Evolutionary conservation across 2,888 invertebrate genomes (phyloP).

Genomic region (Agrochola litura): DNA sequence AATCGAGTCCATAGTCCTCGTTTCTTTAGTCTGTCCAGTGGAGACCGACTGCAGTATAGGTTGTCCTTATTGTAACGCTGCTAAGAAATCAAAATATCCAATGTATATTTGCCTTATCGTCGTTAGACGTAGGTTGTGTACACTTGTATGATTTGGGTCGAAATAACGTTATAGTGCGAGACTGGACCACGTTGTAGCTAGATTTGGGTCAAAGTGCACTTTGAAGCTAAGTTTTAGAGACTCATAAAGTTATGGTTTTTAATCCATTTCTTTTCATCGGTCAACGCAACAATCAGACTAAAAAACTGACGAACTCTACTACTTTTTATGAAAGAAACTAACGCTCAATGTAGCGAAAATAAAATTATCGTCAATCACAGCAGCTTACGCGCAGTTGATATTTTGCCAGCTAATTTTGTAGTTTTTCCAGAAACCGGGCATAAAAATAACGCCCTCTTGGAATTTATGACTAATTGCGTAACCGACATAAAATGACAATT

Average conservation of each 20-base stretch:
- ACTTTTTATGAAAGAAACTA: background rate
- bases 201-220: background rate
- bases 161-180: background rate
- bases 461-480: background rate
- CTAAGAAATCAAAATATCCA: background rate
- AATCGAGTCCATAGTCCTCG: background rate
- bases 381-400: too few relatives aligned
- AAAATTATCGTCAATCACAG: too few relatives aligned
- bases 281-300: background rate
- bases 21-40: background rate
- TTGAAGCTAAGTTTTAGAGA: background rate
- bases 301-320: background rate
- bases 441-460: background rate
- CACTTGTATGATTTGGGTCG: background rate
- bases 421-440: too few relatives aligned
- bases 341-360: too few relatives aligned
- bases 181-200: background rate
- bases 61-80: background rate
- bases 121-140: background rate
- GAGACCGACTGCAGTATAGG: background rate
- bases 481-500: too few relatives aligned
- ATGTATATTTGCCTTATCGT: background rate
- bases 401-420: too few relatives aligned
- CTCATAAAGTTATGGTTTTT: background rate
- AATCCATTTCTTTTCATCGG: background rate